Evolutionary conservation across 2,113 vertebrate species (phyloP).

Genomic region (Dryoscopus gambensis): DNA sequence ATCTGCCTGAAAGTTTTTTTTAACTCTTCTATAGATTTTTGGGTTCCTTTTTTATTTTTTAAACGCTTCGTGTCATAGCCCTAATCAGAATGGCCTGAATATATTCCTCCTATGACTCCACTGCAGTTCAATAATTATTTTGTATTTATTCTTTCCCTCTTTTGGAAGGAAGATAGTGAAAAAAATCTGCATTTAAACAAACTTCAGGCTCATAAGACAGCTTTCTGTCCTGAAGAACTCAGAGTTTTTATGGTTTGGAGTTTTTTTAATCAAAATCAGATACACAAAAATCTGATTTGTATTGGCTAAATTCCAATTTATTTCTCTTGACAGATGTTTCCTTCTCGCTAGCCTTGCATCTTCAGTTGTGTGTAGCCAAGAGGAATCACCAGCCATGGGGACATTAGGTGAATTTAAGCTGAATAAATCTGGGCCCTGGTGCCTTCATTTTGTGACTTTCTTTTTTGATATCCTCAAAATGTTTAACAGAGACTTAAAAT

Average conservation of each 20-base stretch:
- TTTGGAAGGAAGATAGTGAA: not conserved
- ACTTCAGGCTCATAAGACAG: not conserved
- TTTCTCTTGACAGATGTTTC: not conserved
- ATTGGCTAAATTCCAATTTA: not conserved
- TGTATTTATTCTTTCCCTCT: not conserved
- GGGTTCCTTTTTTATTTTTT: not conserved
- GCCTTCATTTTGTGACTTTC: not conserved
- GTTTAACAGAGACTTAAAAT: not conserved
- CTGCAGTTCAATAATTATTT: not conserved
- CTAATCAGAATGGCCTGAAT: not conserved
- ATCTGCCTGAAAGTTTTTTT: not conserved
- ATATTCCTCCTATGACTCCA: not conserved
- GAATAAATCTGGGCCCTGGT: not conserved
- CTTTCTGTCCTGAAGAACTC: not conserved
- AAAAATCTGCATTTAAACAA: not conserved
- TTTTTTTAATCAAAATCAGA: constrained; percentile 7
- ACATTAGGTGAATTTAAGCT: not conserved
- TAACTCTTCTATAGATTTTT: not conserved
- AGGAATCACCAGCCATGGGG: not conserved
- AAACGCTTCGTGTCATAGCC: not conserved
- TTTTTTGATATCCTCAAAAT: not conserved
- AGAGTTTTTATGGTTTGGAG: not conserved
- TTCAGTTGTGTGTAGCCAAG: not conserved
- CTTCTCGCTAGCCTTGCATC: not conserved
- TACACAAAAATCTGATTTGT: not conserved